Percentiles rank a stretch among this genome's conserved stretches.
Conservation (phyloP, 2,113 vertebrate species). For the Leptosomus discolor region DNA sequence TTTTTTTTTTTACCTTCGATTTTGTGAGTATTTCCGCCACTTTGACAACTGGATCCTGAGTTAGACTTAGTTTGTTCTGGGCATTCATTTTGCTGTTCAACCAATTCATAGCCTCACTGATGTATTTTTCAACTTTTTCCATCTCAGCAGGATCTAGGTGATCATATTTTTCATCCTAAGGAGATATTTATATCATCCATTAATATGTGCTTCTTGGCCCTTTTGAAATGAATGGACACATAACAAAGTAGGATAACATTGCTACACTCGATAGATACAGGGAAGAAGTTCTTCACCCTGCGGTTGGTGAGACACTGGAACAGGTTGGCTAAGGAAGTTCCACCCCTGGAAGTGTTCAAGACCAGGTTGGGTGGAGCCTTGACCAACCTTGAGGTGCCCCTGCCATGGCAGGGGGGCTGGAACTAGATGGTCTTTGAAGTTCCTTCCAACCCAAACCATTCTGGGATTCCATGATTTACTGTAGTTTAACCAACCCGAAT, state of each 20-base stretch:
- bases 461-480: too few species aligned
- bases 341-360: too few species aligned
- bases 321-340: too few species aligned
- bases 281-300: too few species aligned
- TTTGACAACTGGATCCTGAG: constrained; percentile 90
- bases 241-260: not conserved
- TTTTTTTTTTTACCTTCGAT: constrained; percentile 80
- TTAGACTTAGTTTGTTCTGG: constrained; percentile 85
- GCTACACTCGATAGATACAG: too few species aligned
- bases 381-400: too few species aligned
- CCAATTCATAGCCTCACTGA: constrained; percentile 88
- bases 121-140: constrained; percentile 84
- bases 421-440: too few species aligned
- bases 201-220: not conserved
- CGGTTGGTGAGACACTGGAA: too few species aligned
- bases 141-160: constrained; percentile 87
- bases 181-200: not conserved
- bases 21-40: constrained; percentile 90
- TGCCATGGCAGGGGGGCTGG: too few species aligned
- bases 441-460: too few species aligned
- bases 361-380: too few species aligned
- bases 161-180: constrained; percentile 87
- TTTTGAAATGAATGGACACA: too few species aligned
- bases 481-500: not conserved
- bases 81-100: constrained; percentile 91